Base-by-base conservation (phyloP, 2,113 vertebrate genomes). In the Trematomus loennbergii region DNA sequence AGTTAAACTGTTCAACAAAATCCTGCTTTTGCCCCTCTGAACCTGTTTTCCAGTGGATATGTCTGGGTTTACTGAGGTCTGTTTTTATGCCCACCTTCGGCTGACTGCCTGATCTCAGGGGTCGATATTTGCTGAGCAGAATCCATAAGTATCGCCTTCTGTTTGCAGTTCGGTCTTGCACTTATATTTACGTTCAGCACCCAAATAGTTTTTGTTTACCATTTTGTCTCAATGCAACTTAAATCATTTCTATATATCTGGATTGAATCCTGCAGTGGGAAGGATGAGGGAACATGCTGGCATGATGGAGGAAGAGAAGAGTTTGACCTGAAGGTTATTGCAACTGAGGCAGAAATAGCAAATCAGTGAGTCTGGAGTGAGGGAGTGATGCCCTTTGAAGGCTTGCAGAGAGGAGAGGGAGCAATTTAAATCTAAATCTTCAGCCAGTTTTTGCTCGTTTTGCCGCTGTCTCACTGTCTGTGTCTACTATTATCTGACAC, bases 371-470 rank as follows among this genome's bases (percentile, higher is more conserved):
- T 71, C 36, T 46, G 45, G 12, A 52, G 67, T 69, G 58, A 55
- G 53, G 36, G 46, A 54, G 25, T 33, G 63, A 50, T 73, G 67
- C 36, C 53, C 69, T 53, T 80, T 61, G 61, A 80, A 63, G 54
- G 59, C 60, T 58, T 53, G 70, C 50, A 83, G 40, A 76, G 43
- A 66, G 62, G 15, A 74, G 83, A 82, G 70, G 84, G 77, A 78
- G 54, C 79, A 68, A 75, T 80, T 79, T 73, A 60, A 75, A 66
- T 53, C 71, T 9, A 75, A 57, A 69, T 79, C 58, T 85, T 73
- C 59, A 79, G 66, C 52, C 50, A 22, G 40, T 36, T 66, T 63
- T 59, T 64, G 22, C 20, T 69, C 40, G 55, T 46, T 72, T 20
- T 25, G 36, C 62, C 61, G 60, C 0, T 52, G 43, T 57, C 50